phyloP scores from a whole-genome alignment of 2,113 vertebrate species.

The Zapus hudsonius region DNA sequence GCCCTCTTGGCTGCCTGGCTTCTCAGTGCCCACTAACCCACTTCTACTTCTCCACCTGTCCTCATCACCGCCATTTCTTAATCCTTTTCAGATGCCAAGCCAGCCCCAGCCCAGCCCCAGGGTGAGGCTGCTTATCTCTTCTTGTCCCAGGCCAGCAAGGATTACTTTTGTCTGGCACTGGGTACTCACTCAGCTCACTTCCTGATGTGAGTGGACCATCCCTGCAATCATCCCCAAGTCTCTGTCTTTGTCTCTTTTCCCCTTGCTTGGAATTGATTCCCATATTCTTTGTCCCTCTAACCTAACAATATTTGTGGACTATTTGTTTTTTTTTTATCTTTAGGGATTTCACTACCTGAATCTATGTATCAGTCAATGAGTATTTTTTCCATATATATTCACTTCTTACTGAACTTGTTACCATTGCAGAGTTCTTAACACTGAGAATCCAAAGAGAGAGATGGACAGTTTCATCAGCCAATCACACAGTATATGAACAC shows the following conservation, averaged over 20 bases:
- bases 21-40: background rate
- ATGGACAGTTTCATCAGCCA: too few species aligned
- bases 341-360: background rate
- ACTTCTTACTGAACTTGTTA: too few species aligned
- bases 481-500: too few species aligned
- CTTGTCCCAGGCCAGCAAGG: too few species aligned
- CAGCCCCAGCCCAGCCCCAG: too few species aligned
- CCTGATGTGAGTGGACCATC: background rate
- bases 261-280: background rate
- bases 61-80: background rate
- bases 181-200: background rate
- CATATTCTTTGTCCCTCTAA: background rate
- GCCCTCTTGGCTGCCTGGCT: background rate
- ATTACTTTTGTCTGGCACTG: too few species aligned
- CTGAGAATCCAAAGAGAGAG: too few species aligned
- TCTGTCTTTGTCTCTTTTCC: too few species aligned
- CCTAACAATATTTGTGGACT: background rate
- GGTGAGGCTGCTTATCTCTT: too few species aligned
- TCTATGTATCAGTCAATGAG: background rate
- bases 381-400: background rate
- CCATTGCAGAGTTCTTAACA: too few species aligned
- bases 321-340: too few species aligned
- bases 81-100: background rate
- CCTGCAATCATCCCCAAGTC: accelerated
- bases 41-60: background rate